Percentiles rank a stretch among this genome's conserved stretches.
Conservation (phyloP, 2,797 vertebrate species). For the Eleutherodactylus coqui region DNA sequence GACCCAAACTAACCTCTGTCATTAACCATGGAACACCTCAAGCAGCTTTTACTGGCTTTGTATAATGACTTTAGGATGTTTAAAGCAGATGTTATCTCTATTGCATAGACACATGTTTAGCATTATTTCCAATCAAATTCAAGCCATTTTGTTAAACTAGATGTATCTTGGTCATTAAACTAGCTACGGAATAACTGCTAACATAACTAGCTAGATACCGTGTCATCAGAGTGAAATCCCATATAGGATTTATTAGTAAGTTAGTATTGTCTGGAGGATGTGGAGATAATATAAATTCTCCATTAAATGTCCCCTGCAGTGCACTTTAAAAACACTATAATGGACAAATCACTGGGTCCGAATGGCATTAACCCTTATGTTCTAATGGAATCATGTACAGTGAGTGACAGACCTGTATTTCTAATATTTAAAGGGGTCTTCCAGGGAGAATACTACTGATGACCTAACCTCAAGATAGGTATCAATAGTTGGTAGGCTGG, state of each 20-base stretch:
- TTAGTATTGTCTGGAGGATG: neutral
- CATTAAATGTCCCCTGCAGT: too few species aligned
- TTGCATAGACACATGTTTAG: neutral
- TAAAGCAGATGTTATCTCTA: neutral
- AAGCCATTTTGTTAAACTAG: neutral
- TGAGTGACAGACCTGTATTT: too few species aligned
- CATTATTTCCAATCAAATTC: neutral
- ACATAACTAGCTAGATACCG: neutral
- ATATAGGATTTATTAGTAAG: neutral
- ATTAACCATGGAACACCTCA: neutral
- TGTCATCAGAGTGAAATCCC: neutral
- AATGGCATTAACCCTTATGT: too few species aligned
- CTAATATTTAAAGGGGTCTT: too few species aligned
- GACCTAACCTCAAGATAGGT: too few species aligned
- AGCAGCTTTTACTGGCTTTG: neutral
- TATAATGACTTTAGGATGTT: neutral
- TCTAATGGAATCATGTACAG: too few species aligned
- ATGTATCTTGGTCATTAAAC: neutral
- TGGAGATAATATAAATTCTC: too few species aligned
- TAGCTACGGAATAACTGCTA: neutral
- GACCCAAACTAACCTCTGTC: neutral
- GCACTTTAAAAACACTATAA: too few species aligned
- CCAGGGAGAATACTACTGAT: too few species aligned
- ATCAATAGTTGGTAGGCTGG: too few species aligned
- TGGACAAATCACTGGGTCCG: too few species aligned